Base-by-base conservation (phyloP, 1,140 invertebrate genomes). In the Drosophila grimshawi region DNA sequence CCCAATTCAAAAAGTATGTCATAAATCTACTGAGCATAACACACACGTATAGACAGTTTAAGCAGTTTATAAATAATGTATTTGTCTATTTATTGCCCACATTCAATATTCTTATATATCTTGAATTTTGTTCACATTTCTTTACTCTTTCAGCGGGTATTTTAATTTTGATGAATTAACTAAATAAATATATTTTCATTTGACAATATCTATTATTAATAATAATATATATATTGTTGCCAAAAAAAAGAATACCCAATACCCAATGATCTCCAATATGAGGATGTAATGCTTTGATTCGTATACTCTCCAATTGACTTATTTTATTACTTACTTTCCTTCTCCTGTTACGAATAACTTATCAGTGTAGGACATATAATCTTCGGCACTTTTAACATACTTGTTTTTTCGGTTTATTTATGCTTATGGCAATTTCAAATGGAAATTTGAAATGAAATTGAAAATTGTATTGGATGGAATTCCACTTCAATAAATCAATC, bases 1-100 rank as follows among this genome's bases (percentile, higher is more conserved):
- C 63, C 55, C 70, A 39, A 65, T 72, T 66, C 62, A 11, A 37
- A 66, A 43, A 59, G 37, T 30, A 43, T 30, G 39, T 53, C 49
- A 73, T 73, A 73, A 73, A 73, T 73, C 63, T 43, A 48, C 3
- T 56, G 35, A 10, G 19, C 8, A 46, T n/a, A 35, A 53, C 27
- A 29, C 3, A 49, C 19, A 46, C 5, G 8, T 39, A 39, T 39
- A 41, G 39, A 10, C 30, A 65, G 5, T 46, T 39, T 41, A 32
- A 8, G 46, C 35, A 10, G 45, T 33, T 5, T 43, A 35, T 59
- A 51, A 66, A 57, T 66, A 45, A 45, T 59, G 33, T 37, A 52
- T 57, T 63, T 63, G 45, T 29, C 53, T 27, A 56, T 56, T 55
- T 55, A 55, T 55, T 37, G 52, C 35, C 5, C 52, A 19, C 33